These are phyloP conservation scores for Drosophila cognata DNA, from an alignment of 2,888 invertebrate species.

Conservation along the genomic window DNA sequence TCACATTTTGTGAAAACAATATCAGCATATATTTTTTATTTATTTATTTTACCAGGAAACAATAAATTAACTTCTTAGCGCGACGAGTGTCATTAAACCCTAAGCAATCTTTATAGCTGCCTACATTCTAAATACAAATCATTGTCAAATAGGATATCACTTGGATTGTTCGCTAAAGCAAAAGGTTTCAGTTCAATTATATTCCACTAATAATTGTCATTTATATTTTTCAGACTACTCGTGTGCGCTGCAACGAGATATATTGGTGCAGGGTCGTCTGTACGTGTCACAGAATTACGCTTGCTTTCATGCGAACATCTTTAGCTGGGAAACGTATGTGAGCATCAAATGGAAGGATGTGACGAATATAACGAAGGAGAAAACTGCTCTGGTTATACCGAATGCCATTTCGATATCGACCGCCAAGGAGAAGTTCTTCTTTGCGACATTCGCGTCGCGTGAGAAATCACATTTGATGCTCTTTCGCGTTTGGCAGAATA, in stretches of 20 bases:
- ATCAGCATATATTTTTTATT: not conserved
- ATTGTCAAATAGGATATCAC: not conserved
- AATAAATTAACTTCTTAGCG: not conserved
- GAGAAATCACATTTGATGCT: slow-evolving; percentile 98
- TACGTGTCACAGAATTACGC: slow-evolving; percentile 98
- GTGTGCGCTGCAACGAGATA: slow-evolving; percentile 98
- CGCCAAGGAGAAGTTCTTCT: slow-evolving; percentile 94
- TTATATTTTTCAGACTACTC: slow-evolving; percentile 92
- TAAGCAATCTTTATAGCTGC: not conserved
- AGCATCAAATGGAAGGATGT: slow-evolving; percentile 95
- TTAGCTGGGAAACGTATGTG: slow-evolving; percentile 97
- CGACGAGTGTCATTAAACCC: not conserved
- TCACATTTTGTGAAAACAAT: not conserved
- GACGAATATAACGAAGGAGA: slow-evolving; percentile 96
- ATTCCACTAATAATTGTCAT: not conserved
- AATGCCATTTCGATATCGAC: slow-evolving; percentile 96
- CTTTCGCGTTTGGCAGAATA: slow-evolving; percentile 98
- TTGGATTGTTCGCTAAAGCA: not conserved
- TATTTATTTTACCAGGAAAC: not conserved
- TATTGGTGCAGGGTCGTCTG: slow-evolving; percentile 96
- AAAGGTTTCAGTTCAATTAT: not conserved
- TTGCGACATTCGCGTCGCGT: slow-evolving; percentile 96
- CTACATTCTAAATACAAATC: not conserved
- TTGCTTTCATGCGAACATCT: slow-evolving; percentile 99
- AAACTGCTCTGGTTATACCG: slow-evolving; percentile 96